phyloP scores from a whole-genome alignment of 23 tunicate species.

The Trididemnum clinides region DNA sequence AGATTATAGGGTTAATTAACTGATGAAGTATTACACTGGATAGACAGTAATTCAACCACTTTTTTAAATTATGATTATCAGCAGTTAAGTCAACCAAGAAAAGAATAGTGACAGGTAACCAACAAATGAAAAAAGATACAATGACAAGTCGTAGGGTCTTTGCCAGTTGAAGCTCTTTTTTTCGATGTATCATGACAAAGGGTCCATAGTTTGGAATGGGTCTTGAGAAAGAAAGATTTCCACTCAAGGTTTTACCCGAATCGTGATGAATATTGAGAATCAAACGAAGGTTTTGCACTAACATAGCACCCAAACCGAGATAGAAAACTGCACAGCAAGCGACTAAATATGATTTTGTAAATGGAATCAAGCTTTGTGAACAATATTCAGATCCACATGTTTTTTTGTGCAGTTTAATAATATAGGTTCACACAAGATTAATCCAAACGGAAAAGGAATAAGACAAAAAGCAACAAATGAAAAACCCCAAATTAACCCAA shows the following conservation, averaged over 20 bases:
- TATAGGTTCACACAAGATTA: no score
- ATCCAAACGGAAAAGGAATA: no score
- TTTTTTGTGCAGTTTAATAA: conserved; percentile 16
- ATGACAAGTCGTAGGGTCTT: conserved; percentile 51
- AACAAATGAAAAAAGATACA: conserved; percentile 58
- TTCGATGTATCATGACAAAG: conserved; percentile 54
- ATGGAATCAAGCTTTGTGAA: conserved; percentile 52
- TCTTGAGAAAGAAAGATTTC: conserved; percentile 29
- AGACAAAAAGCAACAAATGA: no score
- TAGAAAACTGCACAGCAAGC: conserved; percentile 30
- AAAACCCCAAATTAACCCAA: no score
- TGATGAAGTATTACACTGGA: conserved; percentile 55
- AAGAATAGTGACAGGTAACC: conserved; percentile 51
- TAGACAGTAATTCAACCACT: conserved; percentile 50
- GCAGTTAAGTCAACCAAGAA: conserved; percentile 28
- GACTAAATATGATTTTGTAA: conserved; percentile 39
- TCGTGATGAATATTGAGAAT: neutral
- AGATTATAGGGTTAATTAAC: conserved; percentile 45
- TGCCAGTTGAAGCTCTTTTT: conserved; percentile 46
- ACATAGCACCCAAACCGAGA: conserved; percentile 22
- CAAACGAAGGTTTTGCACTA: conserved; percentile 15
- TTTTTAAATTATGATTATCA: neutral
- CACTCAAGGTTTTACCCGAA: neutral
- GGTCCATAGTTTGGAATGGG: conserved; percentile 44
- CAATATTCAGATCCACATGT: conserved; percentile 34